Base-by-base conservation (phyloP, 2,113 vertebrate species). In the Phoxinus phoxinus region DNA sequence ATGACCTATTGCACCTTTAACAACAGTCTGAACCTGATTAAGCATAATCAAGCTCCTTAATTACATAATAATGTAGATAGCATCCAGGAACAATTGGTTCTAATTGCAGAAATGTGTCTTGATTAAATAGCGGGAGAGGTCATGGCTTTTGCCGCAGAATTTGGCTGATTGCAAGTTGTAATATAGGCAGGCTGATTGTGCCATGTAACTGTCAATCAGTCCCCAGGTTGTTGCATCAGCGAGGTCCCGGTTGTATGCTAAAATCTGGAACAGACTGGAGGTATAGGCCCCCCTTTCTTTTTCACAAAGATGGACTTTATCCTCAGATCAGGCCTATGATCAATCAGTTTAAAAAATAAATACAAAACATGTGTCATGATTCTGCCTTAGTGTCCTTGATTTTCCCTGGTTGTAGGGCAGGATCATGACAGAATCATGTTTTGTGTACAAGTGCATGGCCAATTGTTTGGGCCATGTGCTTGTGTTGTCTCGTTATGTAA, bases 31-130 rank as follows among this genome's bases (percentile, higher is more conserved):
- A 48, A 3, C 12, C 48, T 78, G 67, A 87, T 74, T 83, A n/a
- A 84, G 46, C 63, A 23, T 86, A 93, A 91, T 93, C 91, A 93
- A 85, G 30, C 85, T 80, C 27, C 21, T 67, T 74, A 92, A 92
- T 92, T 90, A 84, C 41, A 71, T 86, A 86, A 58, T 41, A 78
- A 59, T 65, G 35, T 65, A 51, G 63, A 69, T 65, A 32, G 72
- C 72, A 41, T 73, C 11, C 30, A 71, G 46, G 46, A 77, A 87
- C 85, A 91, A 91, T 91, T 87, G 87, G n/a, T 82, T 58, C 25
- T 88, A 85, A 89, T 76, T 83, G 51, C 81, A 32, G 58, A 81
- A 88, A 86, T 81, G 69, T 51, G 23, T 82, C 63, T 89, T 82
- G 56, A 89, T 71, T 88, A 90, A 89, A 46, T 74, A 86, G 63